These are phyloP conservation scores for Notamacropus eugenii DNA, from an alignment of 2,797 vertebrate species.

Conservation along the genomic window DNA sequence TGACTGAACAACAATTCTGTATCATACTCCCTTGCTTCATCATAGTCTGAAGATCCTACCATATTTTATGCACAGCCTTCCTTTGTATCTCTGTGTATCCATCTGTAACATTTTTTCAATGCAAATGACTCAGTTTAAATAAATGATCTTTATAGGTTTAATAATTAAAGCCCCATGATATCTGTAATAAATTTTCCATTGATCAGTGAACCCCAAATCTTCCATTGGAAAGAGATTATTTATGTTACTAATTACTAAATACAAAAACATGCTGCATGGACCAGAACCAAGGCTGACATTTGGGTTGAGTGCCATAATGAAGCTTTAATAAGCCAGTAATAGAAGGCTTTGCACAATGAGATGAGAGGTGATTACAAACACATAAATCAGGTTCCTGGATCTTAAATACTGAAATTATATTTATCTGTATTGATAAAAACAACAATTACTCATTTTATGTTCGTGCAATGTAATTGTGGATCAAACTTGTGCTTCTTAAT, in stretches of 20 bases:
- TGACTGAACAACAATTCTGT: background rate
- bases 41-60: background rate
- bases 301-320: slow-evolving; percentile 75
- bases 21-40: background rate
- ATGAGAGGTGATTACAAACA: slow-evolving; percentile 78
- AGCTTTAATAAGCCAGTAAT: slow-evolving; percentile 78
- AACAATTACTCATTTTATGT: slow-evolving; percentile 78
- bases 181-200: slow-evolving; percentile 42
- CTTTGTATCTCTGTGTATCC: background rate
- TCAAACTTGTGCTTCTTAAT: slow-evolving; percentile 70
- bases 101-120: slow-evolving; percentile 19
- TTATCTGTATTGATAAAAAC: slow-evolving; percentile 80
- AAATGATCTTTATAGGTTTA: slow-evolving; percentile 46
- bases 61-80: background rate
- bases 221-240: slow-evolving; percentile 59
- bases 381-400: slow-evolving; percentile 78
- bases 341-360: slow-evolving; percentile 75
- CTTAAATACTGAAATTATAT: slow-evolving; percentile 79
- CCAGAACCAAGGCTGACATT: slow-evolving; percentile 72
- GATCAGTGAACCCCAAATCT: slow-evolving; percentile 59
- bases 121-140: slow-evolving; percentile 34
- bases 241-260: slow-evolving; percentile 70
- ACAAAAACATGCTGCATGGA: slow-evolving; percentile 62
- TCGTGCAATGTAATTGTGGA: slow-evolving; percentile 75
- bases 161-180: slow-evolving; percentile 27